Percentiles rank a stretch among this genome's conserved stretches.
Evolutionary conservation across 2,797 vertebrate species (phyloP).

Genomic region (Danio tinwini): DNA sequence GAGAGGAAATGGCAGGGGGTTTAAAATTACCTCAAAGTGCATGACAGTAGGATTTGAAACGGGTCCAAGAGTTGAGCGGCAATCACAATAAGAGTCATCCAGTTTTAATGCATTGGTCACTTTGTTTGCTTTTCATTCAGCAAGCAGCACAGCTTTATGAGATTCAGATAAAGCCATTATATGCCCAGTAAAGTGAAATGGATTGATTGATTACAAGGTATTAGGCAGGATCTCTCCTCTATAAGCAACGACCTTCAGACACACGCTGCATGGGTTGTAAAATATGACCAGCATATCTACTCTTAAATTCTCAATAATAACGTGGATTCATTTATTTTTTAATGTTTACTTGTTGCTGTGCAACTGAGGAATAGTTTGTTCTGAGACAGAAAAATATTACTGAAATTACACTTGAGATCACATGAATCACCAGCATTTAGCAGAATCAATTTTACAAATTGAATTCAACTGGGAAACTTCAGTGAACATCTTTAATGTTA

Average conservation of each 20-base stretch:
- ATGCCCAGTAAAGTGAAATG: constrained; percentile 39
- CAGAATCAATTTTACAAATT: background rate
- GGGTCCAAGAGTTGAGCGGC: constrained; percentile 11
- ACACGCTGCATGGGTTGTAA: constrained; percentile 17
- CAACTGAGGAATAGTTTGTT: background rate
- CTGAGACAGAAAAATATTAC: background rate
- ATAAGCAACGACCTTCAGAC: constrained; percentile 37
- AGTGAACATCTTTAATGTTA: background rate
- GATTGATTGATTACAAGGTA: constrained; percentile 45
- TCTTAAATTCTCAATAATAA: constrained; percentile 10
- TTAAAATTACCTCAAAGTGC: constrained; percentile 10
- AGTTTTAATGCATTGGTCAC: constrained; percentile 28
- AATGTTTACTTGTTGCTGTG: constrained; percentile 10
- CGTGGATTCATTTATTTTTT: background rate
- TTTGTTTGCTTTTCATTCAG: constrained; percentile 33
- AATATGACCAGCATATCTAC: constrained; percentile 9
- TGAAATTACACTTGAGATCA: constrained; percentile 6
- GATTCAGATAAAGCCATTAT: constrained; percentile 50
- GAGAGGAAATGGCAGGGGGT: background rate
- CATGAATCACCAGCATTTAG: background rate
- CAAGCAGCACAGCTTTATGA: constrained; percentile 23
- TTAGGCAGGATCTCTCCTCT: constrained; percentile 31
- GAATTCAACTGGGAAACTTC: background rate
- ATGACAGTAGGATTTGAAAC: constrained; percentile 9
- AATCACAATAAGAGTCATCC: constrained; percentile 22